Base-by-base conservation (phyloP, 2,113 vertebrate genomes). In the Antechinus stuartii region DNA sequence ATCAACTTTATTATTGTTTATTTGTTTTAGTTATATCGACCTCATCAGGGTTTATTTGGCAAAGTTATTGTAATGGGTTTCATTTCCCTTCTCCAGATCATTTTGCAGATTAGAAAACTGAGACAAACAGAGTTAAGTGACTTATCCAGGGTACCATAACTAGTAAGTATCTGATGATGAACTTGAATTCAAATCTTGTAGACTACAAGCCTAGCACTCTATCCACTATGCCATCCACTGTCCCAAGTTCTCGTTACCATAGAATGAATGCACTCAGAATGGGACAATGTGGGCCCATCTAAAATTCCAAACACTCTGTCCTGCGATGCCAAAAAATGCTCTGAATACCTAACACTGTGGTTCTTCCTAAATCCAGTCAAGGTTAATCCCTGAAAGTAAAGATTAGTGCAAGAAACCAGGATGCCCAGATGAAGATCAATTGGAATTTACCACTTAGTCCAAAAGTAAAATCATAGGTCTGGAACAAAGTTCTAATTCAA, bases 241-340 rank as follows among this genome's bases (percentile, higher is more conserved):
- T 47, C 9, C 26, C 56, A 57, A 30, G 2, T 57, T 57, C 26
- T 57, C n/a, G 30, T 68, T 12, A 68, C 10, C 30, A n/a, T 35
- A 68, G 61, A 61, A 27, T 9, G 26, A 61, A 0, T 30, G 9
- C 56, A 61, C 56, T 61, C 55, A 61, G 9, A 68, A 3, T 35
- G 12, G 30, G 61, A 68, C 30, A 68, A 5, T 35, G 27, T 14
- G 35, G 3, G 11, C 4, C 12, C 27, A 19, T 25, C 92, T 89
- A 61, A 61, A 11, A 27, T 68, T 12, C 11, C 61, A 57, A 47
- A 76, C 7, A 8, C 89, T 57, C 16, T n/a, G 10, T 91, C 7
- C n/a, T 23, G 68, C 46, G 54, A 95, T 56, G 89, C 19, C 93
- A 95, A 96, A 90, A 4, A 96, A 94, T 0, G 1, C 47, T 1